Conservation (phyloP, 37 sponge, comb jelly and placozoan genomes). For the Tethya wilhelma region DNA sequence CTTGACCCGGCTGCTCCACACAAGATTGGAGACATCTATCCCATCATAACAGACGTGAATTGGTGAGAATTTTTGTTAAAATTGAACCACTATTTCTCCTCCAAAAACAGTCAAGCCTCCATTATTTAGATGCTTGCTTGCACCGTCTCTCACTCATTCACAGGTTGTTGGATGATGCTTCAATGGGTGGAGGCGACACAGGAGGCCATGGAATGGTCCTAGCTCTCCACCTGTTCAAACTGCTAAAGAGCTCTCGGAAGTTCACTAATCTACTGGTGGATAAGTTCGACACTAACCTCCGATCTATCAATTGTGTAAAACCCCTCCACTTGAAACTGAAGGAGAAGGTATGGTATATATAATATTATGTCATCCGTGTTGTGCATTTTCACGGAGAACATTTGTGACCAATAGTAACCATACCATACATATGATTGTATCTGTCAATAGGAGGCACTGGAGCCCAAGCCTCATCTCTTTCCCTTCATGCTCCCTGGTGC, state of each 20-base stretch:
- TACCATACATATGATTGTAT: background rate
- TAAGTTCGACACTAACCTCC: constrained; percentile 7
- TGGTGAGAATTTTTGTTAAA: background rate
- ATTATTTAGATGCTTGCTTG: no score
- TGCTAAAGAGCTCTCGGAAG: constrained; percentile 48
- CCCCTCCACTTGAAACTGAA: constrained; percentile 16
- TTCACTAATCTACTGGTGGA: constrained; percentile 54
- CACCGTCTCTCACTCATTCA: no score
- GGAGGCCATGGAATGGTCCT: constrained; percentile 74
- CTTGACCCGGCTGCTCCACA: constrained; percentile 24
- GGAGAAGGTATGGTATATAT: background rate
- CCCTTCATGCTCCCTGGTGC: constrained; percentile 70
- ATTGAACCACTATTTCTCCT: background rate
- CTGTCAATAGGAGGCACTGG: constrained; percentile 12
- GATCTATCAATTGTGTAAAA: constrained; percentile 29
- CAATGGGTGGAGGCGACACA: constrained; percentile 61
- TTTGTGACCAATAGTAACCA: background rate
- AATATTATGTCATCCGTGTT: background rate
- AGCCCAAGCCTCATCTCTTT: constrained; percentile 49
- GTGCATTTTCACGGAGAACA: background rate
- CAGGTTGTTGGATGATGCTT: constrained; percentile 49
- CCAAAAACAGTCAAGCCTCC: background rate
- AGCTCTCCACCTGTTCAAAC: constrained; percentile 61
- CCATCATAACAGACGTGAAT: constrained; percentile 25
- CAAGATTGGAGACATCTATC: constrained; percentile 1